Percentiles rank a stretch among this genome's conserved stretches.
Evolutionary conservation across 2,797 vertebrate genomes (phyloP).

Genomic region (Megalops cyprinoides): DNA sequence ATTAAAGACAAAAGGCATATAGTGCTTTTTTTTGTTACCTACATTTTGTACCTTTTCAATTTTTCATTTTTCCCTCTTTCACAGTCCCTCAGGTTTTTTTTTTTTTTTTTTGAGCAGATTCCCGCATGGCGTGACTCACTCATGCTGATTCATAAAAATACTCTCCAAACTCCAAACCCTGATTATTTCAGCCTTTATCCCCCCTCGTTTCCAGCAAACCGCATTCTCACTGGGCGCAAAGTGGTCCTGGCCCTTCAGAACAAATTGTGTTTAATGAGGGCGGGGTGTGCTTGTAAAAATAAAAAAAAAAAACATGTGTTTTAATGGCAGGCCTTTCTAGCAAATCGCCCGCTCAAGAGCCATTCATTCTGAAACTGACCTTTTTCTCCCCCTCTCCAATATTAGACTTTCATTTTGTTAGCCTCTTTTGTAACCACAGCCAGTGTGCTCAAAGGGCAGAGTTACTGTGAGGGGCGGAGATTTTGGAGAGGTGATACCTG

Average conservation of each 20-base stretch:
- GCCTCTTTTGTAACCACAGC: background rate
- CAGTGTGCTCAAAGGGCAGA: slow-evolving; percentile 8
- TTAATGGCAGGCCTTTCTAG: slow-evolving; percentile 37
- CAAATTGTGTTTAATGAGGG: slow-evolving; percentile 68
- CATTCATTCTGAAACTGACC: slow-evolving; percentile 23
- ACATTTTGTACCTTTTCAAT: too few species aligned
- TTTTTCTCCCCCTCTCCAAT: background rate
- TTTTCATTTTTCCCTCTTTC: too few species aligned
- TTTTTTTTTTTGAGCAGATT: background rate
- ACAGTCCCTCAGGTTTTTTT: background rate
- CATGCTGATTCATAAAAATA: slow-evolving; percentile 11
- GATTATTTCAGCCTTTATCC: background rate
- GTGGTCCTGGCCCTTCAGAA: slow-evolving; percentile 51
- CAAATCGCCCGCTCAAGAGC: slow-evolving; percentile 16
- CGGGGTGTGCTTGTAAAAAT: slow-evolving; percentile 53
- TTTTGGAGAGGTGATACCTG: slow-evolving; percentile 18
- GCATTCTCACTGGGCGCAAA: slow-evolving; percentile 54
- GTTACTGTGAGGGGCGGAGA: slow-evolving; percentile 7
- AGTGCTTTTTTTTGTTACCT: too few species aligned
- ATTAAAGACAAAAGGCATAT: too few species aligned
- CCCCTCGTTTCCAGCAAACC: slow-evolving; percentile 25
- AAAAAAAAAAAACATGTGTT: slow-evolving; percentile 61
- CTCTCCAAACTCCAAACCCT: background rate
- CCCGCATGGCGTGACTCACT: slow-evolving; percentile 1
- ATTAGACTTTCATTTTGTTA: slow-evolving; percentile 33